phyloP scores from a whole-genome alignment of 1,140 invertebrate genomes.

The Oncopeltus fasciatus region DNA sequence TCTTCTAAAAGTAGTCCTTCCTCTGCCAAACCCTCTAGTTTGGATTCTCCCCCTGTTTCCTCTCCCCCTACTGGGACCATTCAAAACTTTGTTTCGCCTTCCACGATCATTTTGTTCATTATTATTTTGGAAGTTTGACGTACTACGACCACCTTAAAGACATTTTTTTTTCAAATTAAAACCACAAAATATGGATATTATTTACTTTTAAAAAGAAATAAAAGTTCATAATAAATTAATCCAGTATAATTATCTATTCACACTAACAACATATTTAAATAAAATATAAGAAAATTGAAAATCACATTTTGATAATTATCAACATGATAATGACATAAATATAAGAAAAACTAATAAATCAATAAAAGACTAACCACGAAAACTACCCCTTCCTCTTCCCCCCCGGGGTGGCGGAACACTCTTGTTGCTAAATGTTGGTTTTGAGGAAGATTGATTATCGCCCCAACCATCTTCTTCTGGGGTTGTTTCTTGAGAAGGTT shows the following conservation, averaged over 20 bases:
- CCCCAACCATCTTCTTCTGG: conserved; percentile 16
- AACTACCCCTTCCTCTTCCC: conserved; percentile 34
- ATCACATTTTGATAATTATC: background rate
- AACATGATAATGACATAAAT: too few relatives aligned
- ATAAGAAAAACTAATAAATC: background rate
- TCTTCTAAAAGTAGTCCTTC: conserved; percentile 21
- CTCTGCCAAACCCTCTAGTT: conserved; percentile 37
- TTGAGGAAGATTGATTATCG: background rate
- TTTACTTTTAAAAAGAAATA: too few relatives aligned
- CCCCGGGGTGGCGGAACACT: conserved; percentile 32
- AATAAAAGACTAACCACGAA: conserved; percentile 20
- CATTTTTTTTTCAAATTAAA: too few relatives aligned
- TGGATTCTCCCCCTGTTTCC: conserved; percentile 33
- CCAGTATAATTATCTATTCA: too few relatives aligned
- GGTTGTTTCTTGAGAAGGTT: conserved; percentile 25
- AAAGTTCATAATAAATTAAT: too few relatives aligned
- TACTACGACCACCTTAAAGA: conserved; percentile 39
- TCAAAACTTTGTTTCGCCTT: conserved; percentile 28
- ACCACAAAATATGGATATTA: too few relatives aligned
- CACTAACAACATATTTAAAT: too few relatives aligned
- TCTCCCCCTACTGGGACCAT: conserved; percentile 31
- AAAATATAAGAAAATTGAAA: too few relatives aligned
- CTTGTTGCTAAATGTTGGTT: background rate
- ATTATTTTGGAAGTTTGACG: conserved; percentile 44
- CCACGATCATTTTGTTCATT: conserved; percentile 25